Conservation (phyloP, 2,113 vertebrate genomes). For the Equus quagga region DNA sequence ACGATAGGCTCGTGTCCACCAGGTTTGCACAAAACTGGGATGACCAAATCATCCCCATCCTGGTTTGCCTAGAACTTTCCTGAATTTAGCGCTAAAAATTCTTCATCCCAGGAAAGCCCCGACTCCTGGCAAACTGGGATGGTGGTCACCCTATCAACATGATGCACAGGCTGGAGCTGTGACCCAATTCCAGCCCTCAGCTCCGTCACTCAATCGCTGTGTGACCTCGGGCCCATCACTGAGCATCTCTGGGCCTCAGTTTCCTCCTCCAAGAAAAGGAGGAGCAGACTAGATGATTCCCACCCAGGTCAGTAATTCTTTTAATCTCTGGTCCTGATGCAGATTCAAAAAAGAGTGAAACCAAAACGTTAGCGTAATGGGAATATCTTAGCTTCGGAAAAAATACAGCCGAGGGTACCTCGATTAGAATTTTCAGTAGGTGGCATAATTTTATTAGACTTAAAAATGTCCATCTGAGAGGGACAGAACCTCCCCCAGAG, state of each 20-base stretch:
- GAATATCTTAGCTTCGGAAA: background rate
- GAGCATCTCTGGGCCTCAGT: background rate
- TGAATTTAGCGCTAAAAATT: too few species aligned
- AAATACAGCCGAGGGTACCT: background rate
- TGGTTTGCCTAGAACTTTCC: too few species aligned
- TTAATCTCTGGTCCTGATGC: background rate
- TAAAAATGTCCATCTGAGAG: too few species aligned
- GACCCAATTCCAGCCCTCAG: background rate
- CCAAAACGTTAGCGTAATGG: accelerated
- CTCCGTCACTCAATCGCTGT: background rate
- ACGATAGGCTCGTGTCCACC: accelerated
- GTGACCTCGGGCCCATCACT: background rate
- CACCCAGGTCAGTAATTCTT: too few species aligned
- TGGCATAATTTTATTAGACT: background rate
- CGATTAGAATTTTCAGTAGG: background rate
- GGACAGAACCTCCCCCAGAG: background rate
- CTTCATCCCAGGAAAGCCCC: background rate
- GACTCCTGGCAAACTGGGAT: background rate
- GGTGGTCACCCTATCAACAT: background rate
- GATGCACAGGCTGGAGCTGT: accelerated
- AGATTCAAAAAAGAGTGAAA: background rate
- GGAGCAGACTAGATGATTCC: background rate
- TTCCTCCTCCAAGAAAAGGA: background rate
- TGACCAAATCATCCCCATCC: background rate
- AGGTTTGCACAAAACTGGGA: background rate